These are phyloP conservation scores for Epizoanthus stellaris DNA, from an alignment of 92 coral and sea anemone species.

Conservation along the genomic window DNA sequence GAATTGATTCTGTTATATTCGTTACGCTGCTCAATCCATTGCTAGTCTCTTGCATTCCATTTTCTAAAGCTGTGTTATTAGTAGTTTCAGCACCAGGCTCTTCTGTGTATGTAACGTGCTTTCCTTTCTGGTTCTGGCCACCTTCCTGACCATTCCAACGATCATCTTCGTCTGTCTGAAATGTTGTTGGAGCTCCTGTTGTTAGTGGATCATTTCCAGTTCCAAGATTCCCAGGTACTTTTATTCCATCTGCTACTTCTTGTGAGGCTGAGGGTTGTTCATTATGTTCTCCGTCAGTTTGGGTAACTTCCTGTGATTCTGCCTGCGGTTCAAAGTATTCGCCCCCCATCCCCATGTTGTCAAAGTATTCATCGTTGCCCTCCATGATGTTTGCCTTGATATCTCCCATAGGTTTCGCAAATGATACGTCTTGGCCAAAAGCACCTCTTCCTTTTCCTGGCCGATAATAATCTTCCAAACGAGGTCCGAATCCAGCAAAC, in stretches of 20 bases:
- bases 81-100: too few species aligned
- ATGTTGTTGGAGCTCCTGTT: not conserved
- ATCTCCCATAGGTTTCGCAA: not conserved
- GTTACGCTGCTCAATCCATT: not conserved
- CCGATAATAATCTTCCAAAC: not conserved
- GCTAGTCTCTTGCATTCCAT: too few species aligned
- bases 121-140: too few species aligned
- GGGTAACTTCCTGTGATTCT: not conserved
- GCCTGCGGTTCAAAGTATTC: not conserved
- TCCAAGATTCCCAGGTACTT: not conserved
- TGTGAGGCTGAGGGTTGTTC: not conserved
- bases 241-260: not conserved
- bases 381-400: slow-evolving; percentile 31
- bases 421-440: not conserved
- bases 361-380: slow-evolving; percentile 47
- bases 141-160: too few species aligned
- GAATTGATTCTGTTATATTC: too few species aligned
- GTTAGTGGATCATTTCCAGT: not conserved
- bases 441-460: not conserved
- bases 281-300: not conserved
- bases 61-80: too few species aligned
- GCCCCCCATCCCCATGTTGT: slow-evolving; percentile 50
- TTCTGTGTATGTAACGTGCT: too few species aligned
- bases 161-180: too few species aligned
- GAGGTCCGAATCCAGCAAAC: not conserved